Evolutionary conservation across 1,140 invertebrate genomes (phyloP).

Genomic region (Pseudomyrmex sp.): DNA sequence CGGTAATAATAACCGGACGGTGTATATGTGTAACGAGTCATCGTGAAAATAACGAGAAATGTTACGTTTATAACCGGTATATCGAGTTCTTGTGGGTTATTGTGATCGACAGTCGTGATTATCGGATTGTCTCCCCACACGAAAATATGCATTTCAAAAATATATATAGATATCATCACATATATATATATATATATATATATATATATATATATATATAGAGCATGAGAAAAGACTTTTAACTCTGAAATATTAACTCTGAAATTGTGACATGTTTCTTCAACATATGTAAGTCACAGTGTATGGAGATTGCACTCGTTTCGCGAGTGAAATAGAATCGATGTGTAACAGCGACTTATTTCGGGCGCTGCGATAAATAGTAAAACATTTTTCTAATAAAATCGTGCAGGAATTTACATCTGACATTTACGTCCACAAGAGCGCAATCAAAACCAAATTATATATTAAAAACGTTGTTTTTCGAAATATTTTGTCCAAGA

Average conservation of each 20-base stretch:
- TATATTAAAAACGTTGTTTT: not conserved
- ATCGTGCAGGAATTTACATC: not conserved
- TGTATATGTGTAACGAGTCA: not conserved
- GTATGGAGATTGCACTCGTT: not conserved
- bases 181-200: no score
- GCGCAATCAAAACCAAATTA: not conserved
- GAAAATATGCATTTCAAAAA: not conserved
- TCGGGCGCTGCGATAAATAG: not conserved
- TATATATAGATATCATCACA: not conserved
- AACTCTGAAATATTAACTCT: not conserved
- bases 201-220: no score
- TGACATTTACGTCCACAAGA: not conserved
- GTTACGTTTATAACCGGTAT: conserved; percentile 15
- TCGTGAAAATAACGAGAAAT: conserved; percentile 22
- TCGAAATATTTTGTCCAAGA: conserved; percentile 7
- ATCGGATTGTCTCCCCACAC: not conserved
- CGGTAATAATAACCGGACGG: not conserved
- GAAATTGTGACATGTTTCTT: not conserved
- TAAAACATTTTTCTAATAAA: not conserved
- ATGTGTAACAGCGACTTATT: not conserved
- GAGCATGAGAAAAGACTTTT: not conserved
- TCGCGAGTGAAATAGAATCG: not conserved
- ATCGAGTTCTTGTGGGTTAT: conserved; percentile 33
- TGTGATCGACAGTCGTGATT: not conserved
- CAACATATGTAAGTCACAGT: not conserved